phyloP scores from a whole-genome alignment of 2,888 invertebrate genomes.

The Caenorhabditis drosophilae region DNA sequence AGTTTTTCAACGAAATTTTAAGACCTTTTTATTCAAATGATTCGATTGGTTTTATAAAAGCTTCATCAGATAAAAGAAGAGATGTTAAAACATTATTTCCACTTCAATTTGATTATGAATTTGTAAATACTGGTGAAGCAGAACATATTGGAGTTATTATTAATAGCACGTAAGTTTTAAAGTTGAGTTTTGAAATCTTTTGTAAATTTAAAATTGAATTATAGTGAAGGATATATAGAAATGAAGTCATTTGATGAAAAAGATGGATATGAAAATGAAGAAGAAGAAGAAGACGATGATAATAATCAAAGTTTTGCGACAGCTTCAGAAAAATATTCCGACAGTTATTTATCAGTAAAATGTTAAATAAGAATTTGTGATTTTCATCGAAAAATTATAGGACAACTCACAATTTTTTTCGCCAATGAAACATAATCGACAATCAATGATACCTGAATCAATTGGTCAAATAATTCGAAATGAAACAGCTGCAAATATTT shows the following conservation, averaged over 20 bases:
- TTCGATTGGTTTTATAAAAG: constrained; percentile 2
- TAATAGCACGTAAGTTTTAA: constrained; percentile 30
- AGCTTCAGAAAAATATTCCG: constrained; percentile 6
- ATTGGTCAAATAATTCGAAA: constrained; percentile 13
- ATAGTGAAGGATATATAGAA: constrained; percentile 24
- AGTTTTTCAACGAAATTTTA: constrained; percentile 4
- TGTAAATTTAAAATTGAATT: background rate
- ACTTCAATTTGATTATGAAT: constrained; percentile 36
- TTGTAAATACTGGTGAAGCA: constrained; percentile 28
- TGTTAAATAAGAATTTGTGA: too few species aligned
- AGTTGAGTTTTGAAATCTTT: constrained; percentile 1
- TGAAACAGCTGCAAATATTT: constrained; percentile 10
- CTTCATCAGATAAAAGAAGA: constrained; percentile 6
- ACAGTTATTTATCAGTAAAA: background rate
- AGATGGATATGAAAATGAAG: constrained; percentile 1
- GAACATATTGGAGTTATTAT: constrained; percentile 35
- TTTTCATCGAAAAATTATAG: too few species aligned
- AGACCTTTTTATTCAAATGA: constrained; percentile 29
- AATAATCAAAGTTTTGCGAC: constrained; percentile 16
- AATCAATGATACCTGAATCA: constrained; percentile 14
- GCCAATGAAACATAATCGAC: constrained; percentile 23
- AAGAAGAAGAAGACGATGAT: background rate
- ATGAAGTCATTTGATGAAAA: background rate
- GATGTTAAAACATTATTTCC: constrained; percentile 29
- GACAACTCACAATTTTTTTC: constrained; percentile 32